Evolutionary conservation across 1,140 invertebrate species (phyloP), one percentile per base, ranked within the genome.

Genomic region (Sarcophaga bullata): DNA sequence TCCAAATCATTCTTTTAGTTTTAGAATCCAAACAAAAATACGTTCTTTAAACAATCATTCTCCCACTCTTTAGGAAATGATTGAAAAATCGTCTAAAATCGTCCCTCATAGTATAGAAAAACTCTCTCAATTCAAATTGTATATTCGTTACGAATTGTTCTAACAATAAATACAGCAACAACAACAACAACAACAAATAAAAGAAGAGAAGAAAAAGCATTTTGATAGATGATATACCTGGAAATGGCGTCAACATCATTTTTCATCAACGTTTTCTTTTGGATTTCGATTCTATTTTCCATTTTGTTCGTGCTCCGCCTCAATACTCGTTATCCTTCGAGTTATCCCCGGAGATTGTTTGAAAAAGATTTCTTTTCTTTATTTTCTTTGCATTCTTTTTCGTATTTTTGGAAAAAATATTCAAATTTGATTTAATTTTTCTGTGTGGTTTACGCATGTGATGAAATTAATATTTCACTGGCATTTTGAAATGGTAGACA

Each of bases 171-270:
- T 68, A 68, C 62, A 19, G n/a, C n/a, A n/a, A 68, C 9, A 62
- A 8, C 15, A 8, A 46, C 37, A 37, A 8, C 73, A 73, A n/a
- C 17, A 49, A 76, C 11, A 48, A 62, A 62, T n/a, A 15, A 15
- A 62, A n/a, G 58, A n/a, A n/a, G n/a, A n/a, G n/a, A n/a, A n/a
- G n/a, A n/a, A 76, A 49, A 49, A 78, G 50, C 25, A 19, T 37
- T n/a, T 52, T 78, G 75, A 78, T 78, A 78, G 48, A 78, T 78
- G 75, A 78, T 50, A 49, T 78, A 78, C 75, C 75, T 78, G 75
- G 75, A 78, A 78, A 50, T 78, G 75, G 75, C 75, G 75, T 78
- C 50, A 37, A 37, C 75, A 78, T 78, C 48, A 78, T 78, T 78
- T 78, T 78, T 78, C 75, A 78, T 78, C 47, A n/a, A 48, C 3